Evolutionary conservation across 2,888 invertebrate genomes (phyloP).

Genomic region (Andricus quercusramuli): DNA sequence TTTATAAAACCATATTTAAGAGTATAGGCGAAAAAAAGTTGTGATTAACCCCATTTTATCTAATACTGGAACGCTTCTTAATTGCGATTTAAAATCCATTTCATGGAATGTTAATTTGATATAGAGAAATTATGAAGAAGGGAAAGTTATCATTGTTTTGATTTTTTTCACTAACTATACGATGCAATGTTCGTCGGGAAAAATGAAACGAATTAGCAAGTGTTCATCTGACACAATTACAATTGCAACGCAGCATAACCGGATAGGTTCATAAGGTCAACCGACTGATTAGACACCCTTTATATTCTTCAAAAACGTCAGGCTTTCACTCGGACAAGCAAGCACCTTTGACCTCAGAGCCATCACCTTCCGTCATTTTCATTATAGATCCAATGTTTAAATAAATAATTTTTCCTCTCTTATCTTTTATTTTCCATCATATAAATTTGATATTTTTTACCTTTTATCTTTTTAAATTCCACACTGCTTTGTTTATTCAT

Average conservation of each 20-base stretch:
- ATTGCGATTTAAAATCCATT: too few species aligned
- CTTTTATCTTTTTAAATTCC: not conserved
- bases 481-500: not conserved
- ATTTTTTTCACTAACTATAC: too few species aligned
- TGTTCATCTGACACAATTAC: slow-evolving; percentile 53
- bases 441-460: not conserved
- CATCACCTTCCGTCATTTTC: slow-evolving; percentile 36
- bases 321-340: slow-evolving; percentile 38
- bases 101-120: too few species aligned
- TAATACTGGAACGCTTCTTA: too few species aligned
- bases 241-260: slow-evolving; percentile 47
- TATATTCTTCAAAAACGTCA: slow-evolving; percentile 36
- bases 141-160: too few species aligned
- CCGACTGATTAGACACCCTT: slow-evolving; percentile 51
- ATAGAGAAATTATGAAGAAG: too few species aligned
- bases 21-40: too few species aligned
- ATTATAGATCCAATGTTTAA: slow-evolving; percentile 30
- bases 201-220: not conserved
- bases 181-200: not conserved
- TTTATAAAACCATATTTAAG: too few species aligned
- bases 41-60: too few species aligned
- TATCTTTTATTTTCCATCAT: not conserved
- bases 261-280: slow-evolving; percentile 50
- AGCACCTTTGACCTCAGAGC: slow-evolving; percentile 5
- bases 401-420: not conserved